Evolutionary conservation across 1,140 invertebrate genomes (phyloP).

Genomic region (Sesamia nonagrioides): DNA sequence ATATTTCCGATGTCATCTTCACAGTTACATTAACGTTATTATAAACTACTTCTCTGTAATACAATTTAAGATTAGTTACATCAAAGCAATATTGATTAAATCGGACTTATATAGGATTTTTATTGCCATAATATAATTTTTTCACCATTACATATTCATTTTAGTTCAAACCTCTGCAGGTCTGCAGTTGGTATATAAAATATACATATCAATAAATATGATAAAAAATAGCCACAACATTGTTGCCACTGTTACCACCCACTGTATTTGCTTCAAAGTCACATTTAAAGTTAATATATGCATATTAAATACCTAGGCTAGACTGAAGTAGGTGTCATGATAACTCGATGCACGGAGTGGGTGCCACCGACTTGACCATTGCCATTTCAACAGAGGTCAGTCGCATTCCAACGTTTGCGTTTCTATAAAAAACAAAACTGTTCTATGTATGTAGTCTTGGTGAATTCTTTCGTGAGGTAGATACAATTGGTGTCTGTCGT

Average conservation of each 20-base stretch:
- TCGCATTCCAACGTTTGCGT: slow-evolving; percentile 47
- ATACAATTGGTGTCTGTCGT: too few species aligned
- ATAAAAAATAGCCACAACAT: neutral
- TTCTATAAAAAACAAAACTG: slow-evolving; percentile 38
- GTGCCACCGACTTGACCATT: slow-evolving; percentile 50
- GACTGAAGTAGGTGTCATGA: slow-evolving; percentile 43
- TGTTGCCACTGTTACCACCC: slow-evolving; percentile 21
- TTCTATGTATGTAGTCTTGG: too few species aligned
- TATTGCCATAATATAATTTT: too few species aligned
- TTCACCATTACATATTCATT: too few species aligned
- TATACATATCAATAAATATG: neutral
- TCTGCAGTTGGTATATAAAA: neutral
- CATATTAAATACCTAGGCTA: slow-evolving; percentile 36
- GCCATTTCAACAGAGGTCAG: slow-evolving; percentile 56
- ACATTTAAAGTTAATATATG: slow-evolving; percentile 27
- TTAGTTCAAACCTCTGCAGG: too few species aligned
- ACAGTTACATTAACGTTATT: neutral
- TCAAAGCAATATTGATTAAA: too few species aligned
- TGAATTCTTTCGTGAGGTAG: too few species aligned
- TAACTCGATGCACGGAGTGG: slow-evolving; percentile 46
- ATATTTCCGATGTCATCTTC: neutral
- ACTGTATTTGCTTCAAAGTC: neutral
- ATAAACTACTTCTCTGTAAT: too few species aligned
- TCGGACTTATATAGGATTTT: too few species aligned
- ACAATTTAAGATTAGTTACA: too few species aligned